Evolutionary conservation across 2,888 invertebrate genomes (phyloP), one percentile per base, ranked within the genome.

Genomic region (Trypoxylon attenuatum): DNA sequence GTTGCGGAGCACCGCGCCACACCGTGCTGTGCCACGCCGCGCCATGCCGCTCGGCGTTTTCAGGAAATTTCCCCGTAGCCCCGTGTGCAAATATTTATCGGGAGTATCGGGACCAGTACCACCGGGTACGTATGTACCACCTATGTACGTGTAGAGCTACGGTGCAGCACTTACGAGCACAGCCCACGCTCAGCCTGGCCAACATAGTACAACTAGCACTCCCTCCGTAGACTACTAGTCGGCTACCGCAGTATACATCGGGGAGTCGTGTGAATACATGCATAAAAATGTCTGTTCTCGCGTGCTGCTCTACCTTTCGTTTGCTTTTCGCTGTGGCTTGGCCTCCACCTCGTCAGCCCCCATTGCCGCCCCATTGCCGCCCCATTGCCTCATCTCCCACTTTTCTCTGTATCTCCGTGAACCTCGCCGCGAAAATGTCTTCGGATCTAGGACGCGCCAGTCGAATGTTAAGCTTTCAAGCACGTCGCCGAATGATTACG

Each of bases 21-120:
- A n/a, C n/a, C n/a, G n/a, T n/a, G n/a, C n/a, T n/a, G n/a, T n/a
- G n/a, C n/a, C n/a, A n/a, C n/a, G n/a, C n/a, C n/a, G n/a, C 19
- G 27, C 8, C 38, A 58, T 8, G 50, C 51, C 39, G 19, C 22
- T 62, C 43, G 46, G 69, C 68, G 73, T 77, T 79, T 77, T 74
- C 73, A 71, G 66, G 73, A 75, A 80, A 77, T 79, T 80, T 80
- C 76, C 73, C 80, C 68, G 77, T 78, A 74, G 77, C 71, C 77
- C 72, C 73, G 77, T 81, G 80, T 69, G 77, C 73, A 77, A 79
- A 81, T 80, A 79, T 81, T 81, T 81, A 81, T 80, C 76, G 76
- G 61, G 61, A 71, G 73, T 80, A 81, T 76, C 73, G 76, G 68
- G 61, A 69, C 56, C 54, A 45, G 68, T 68, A 75, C 79, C 75